Percentiles rank a stretch among this genome's conserved stretches.
phyloP scores from a whole-genome alignment of 2,888 invertebrate genomes.

The Platycnemis pennipes region DNA sequence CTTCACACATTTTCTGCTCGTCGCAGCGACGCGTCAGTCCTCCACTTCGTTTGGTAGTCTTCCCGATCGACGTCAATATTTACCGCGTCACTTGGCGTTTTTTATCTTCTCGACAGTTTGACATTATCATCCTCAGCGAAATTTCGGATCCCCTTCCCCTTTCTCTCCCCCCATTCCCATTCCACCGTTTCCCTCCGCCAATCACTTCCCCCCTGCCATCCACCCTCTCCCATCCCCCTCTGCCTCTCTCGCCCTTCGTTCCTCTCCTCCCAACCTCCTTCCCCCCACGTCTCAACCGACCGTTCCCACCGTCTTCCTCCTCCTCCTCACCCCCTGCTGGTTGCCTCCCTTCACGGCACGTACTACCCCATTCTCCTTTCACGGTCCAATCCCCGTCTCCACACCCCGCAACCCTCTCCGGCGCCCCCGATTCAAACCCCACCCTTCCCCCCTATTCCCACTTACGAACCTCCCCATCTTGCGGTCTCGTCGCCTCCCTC shows the following conservation, averaged over 20 bases:
- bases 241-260: not conserved
- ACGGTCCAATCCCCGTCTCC: not conserved
- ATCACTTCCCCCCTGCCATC: not conserved
- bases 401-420: not conserved
- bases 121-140: constrained; percentile 18
- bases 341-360: not conserved
- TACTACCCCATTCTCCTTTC: not conserved
- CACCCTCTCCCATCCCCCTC: not conserved
- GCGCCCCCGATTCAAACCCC: not conserved
- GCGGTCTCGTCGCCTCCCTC: not conserved
- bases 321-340: not conserved
- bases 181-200: not conserved
- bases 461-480: not conserved
- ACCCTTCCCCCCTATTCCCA: not conserved
- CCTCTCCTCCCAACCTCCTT: not conserved
- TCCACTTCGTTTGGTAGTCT: not conserved
- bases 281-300: not conserved
- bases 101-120: constrained; percentile 31
- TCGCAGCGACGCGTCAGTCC: not conserved
- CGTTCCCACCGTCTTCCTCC: not conserved
- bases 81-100: constrained; percentile 20
- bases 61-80: constrained; percentile 11
- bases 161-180: not conserved
- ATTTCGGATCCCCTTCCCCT: not conserved
- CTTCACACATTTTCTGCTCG: not conserved